Evolutionary conservation across 2,113 vertebrate genomes (phyloP), one percentile per base, ranked within the genome.

Genomic region (Pseudorasbora parva): DNA sequence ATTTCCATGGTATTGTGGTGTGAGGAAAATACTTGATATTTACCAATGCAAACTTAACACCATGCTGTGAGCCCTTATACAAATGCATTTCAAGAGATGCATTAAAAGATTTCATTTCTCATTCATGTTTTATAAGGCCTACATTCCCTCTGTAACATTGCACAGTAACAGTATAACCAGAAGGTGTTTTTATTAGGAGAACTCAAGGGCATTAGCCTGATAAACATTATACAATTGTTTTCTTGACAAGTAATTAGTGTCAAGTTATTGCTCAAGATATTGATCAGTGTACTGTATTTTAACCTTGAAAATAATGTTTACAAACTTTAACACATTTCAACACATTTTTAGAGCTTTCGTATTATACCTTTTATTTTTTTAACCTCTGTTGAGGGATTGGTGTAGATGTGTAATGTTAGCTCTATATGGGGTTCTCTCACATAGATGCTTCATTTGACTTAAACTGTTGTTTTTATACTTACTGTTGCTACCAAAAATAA

Each of bases 21-120:
- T 79, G 78, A 85, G 43, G 62, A 27, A 84, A 84, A 89, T 91
- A 94, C 91, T 93, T 94, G 90, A 93, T 93, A 62, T 45, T 17
- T 45, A 78, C 33, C 41, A 88, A 30, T 82, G 45, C 78, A 84
- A 87, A 86, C 43, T 84, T 86, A 86, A 89, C 69, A 62, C 54
- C 57, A 88, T 89, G 84, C 86, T 45, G 85, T 87, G 76, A 82
- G 49, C 17, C 45, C 54, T 66, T 21, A n/a, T n/a, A 75, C 27
- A 9, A 45, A 64, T 64, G 45, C 25, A 56, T 86, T 62, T 45
- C 21, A 49, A 81, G 75, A 59, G 15, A 66, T 30, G 56, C 51
- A n/a, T 66, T 60, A 47, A 14, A 51, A 62, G 8, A 73, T 15
- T 57, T 11, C 9, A 45, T 43, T 33, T 33, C 33, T 15, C 11